A percentile compares a stretch with the other conserved stretches of the same genome.
Evolutionary conservation across 2,888 invertebrate genomes (phyloP).

Genomic region (Sesia apiformis): DNA sequence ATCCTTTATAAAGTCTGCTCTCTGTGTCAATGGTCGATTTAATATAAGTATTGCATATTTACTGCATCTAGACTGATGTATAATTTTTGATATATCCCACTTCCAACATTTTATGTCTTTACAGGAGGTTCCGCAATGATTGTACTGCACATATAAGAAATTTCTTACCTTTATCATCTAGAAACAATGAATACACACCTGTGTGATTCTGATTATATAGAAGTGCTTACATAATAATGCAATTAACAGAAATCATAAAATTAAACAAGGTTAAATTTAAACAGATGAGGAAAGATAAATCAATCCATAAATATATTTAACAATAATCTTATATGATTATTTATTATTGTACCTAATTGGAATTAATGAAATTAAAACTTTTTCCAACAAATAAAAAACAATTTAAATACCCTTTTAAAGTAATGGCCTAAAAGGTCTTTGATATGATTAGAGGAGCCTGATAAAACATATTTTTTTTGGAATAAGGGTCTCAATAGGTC

Average conservation of each 20-base stretch:
- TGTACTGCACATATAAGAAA: conserved; percentile 26
- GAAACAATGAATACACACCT: conserved; percentile 10
- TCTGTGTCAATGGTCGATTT: conserved; percentile 76
- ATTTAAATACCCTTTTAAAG: too few relatives aligned
- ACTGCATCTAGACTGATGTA: conserved; percentile 7
- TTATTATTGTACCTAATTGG: too few relatives aligned
- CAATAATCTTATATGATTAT: too few relatives aligned
- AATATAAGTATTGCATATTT: conserved; percentile 79
- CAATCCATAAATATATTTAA: not conserved
- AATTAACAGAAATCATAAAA: not conserved
- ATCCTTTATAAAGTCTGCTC: conserved; percentile 55
- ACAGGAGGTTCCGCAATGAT: conserved; percentile 20
- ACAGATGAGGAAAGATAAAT: not conserved
- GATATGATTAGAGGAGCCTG: too few relatives aligned
- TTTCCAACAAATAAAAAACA: too few relatives aligned
- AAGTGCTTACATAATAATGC: not conserved
- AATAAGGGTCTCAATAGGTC: too few relatives aligned
- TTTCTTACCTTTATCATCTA: conserved; percentile 25
- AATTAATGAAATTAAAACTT: too few relatives aligned
- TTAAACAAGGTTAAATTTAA: not conserved
- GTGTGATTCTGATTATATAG: not conserved
- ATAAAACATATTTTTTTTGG: too few relatives aligned
- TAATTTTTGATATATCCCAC: conserved; percentile 36
- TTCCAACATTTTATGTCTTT: conserved; percentile 28
- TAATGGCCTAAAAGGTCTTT: too few relatives aligned